Evolutionary conservation across 2,888 invertebrate species (phyloP), one percentile per base, ranked within the genome.

Genomic region (Orgyia antiqua): DNA sequence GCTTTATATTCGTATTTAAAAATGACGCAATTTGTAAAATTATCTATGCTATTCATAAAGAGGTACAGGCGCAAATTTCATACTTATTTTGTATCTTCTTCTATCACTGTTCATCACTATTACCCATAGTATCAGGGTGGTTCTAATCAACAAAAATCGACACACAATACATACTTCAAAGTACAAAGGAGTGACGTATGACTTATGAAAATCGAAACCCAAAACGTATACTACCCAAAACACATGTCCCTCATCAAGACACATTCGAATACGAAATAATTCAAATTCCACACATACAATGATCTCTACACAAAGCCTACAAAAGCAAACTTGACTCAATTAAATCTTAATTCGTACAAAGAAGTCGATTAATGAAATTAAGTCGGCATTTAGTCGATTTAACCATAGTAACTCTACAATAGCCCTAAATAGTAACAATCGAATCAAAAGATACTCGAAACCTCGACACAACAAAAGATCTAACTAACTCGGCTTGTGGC

Each of bases 321-420:
- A 71, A 75, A 62, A 67, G 67, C 60, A 60, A 66, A 64, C 63
- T 75, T 67, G 72, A 82, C 84, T 84, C 84, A 80, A 84, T 86
- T 84, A 84, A 86, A 86, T 75, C 77, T 80, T 80, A 83, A 83
- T 83, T 80, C 78, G 62, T 80, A 80, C 80, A 84, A 83, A 80
- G 74, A 58, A 66, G 66, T 75, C 82, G 79, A 84, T 86, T 86
- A 86, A 86, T 86, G 86, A 82, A 84, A 86, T 86, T 82, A 84
- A 83, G 82, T 76, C 80, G 74, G 75, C 83, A 74, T 84, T 86
- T 84, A 83, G 72, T 68, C 74, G 75, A 72, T 68, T 74, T 79
- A 74, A 71, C 68, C 82, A 73, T 77, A 76, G 63, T 73, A 58
- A 51, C 55, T 44, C 48, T 48, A 86, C 83, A 86, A 84, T 78